These are phyloP conservation scores for Tholera decimalis DNA, from an alignment of 2,888 invertebrate genomes.

Conservation along the genomic window DNA sequence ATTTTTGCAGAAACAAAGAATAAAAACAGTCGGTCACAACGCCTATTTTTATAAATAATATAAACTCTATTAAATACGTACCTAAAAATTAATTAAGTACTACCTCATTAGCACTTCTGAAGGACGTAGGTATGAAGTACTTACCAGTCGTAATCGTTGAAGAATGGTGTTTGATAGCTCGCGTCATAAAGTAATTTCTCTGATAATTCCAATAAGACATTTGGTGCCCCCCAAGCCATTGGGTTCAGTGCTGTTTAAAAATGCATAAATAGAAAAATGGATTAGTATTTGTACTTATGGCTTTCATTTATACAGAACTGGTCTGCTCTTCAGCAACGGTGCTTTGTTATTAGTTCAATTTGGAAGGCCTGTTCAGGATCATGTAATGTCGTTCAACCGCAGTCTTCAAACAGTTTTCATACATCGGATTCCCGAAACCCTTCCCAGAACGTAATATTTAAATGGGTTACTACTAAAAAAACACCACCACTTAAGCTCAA, in stretches of 20 bases:
- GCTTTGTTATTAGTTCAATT: not conserved
- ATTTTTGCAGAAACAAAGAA: too few species aligned
- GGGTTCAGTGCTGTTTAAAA: slow-evolving; percentile 80
- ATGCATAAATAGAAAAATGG: not conserved
- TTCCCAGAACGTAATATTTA: too few species aligned
- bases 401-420: not conserved
- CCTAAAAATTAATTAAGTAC: not conserved
- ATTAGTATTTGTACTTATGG: not conserved
- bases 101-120: not conserved
- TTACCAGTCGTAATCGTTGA: slow-evolving; percentile 89
- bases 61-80: not conserved
- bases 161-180: slow-evolving; percentile 86
- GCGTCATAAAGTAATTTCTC: slow-evolving; percentile 83
- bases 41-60: too few species aligned
- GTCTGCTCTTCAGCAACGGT: not conserved
- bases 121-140: slow-evolving; percentile 9
- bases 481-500: too few species aligned
- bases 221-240: slow-evolving; percentile 88
- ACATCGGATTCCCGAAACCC: too few species aligned
- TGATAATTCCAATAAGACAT: slow-evolving; percentile 82
- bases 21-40: not conserved
- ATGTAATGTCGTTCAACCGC: too few species aligned
- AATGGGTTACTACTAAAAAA: too few species aligned
- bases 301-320: not conserved
- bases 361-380: too few species aligned